Base-by-base conservation (phyloP, 2,113 vertebrate species). In the Eptatretus burgeri region DNA sequence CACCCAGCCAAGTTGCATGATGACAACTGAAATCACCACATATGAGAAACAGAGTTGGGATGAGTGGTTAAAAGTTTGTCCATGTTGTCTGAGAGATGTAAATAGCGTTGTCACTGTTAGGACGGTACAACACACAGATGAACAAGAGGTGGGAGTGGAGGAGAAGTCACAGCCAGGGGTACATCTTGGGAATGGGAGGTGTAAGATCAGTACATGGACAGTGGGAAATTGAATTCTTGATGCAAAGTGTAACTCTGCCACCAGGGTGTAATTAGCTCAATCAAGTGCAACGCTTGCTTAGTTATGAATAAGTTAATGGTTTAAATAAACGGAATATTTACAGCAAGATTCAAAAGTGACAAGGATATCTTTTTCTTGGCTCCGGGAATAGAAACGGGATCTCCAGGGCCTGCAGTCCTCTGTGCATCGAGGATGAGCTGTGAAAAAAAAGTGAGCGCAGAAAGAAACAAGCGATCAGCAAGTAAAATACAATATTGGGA, bases 311-410 rank as follows among this genome's bases (percentile, higher is more conserved):
- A 14, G 5, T 14, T 8, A 13, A 13, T 18, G 51, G 10, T 14
- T 27, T 16, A 27, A 49, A 13, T 14, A 2, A 52, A 64, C 17
- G 10, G 9, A 52, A 52, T 41, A 14, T 2, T 49, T 51, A 27
- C 27, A 41, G 27, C 3, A 41, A 41, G 27, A 41, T 10, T 5
- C 10, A 2, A 13, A 18, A 13, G 27, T 49, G 9, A 49, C 70
- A 80, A 82, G 78, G 79, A 82, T 82, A 82, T 80, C 66, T 77
- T 81, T 66, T 80, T 78, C 17, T 72, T 77, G n/a, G 79, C 73
- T 70, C 77, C 80, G 51, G 78, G 77, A 66, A 80, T 70, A 51
- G 71, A 56, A n/a, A 81, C 69, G 2, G 71, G 64, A 70, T 82
- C 79, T 62, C 80, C 80, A 1, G 79, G 76, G 64, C 80, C 68